These are phyloP conservation scores for Bugula neritina DNA, from an alignment of 2,888 invertebrate genomes.

Conservation along the genomic window DNA sequence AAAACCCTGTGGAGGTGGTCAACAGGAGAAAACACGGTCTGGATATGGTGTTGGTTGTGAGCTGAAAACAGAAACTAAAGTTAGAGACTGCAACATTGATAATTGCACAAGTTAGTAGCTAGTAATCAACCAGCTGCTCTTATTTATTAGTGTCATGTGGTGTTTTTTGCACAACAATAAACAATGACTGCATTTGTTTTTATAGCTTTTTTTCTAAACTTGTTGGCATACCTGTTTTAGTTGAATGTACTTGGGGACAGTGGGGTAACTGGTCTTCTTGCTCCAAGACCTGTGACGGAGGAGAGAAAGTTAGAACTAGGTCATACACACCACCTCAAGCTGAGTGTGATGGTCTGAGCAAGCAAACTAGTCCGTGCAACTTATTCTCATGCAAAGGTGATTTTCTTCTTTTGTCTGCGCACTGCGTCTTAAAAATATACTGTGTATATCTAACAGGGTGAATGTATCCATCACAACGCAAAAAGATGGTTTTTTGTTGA, in stretches of 20 bases:
- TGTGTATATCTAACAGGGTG: no score
- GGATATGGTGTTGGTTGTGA: not conserved
- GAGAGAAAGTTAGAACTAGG: not conserved
- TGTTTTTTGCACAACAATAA: no score
- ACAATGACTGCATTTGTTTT: no score
- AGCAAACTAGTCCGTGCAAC: not conserved
- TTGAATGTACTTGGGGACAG: not conserved
- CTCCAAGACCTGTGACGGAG: not conserved
- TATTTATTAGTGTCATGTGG: no score
- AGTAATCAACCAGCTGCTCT: no score
- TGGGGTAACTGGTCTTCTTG: conserved; percentile 3
- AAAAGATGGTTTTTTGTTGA: no score
- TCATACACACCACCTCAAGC: not conserved
- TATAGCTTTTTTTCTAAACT: no score
- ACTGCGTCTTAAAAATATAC: no score
- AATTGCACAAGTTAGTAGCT: conserved; percentile 2
- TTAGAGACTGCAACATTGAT: not conserved
- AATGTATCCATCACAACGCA: no score
- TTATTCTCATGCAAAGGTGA: not conserved
- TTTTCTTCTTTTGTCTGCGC: no score
- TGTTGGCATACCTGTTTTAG: not conserved
- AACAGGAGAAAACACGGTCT: not conserved
- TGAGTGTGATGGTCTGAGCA: conserved; percentile 15
- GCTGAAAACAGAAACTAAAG: not conserved
- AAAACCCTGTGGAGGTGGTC: conserved; percentile 19